Evolutionary conservation across 2,888 invertebrate species (phyloP).

Genomic region (Limnephilus rhombicus): DNA sequence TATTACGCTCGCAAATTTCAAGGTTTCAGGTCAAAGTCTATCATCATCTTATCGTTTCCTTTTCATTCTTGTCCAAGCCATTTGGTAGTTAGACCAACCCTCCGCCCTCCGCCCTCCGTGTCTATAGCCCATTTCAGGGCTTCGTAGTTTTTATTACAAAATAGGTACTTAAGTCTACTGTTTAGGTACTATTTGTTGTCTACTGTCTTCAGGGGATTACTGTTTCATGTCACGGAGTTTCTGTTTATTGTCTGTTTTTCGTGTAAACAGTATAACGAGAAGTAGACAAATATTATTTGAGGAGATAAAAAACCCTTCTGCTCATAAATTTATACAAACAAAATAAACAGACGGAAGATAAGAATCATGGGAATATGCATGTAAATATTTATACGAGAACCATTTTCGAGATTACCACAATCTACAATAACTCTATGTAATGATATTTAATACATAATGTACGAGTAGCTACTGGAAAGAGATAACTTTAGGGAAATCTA

Average conservation of each 20-base stretch:
- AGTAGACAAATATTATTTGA: background rate
- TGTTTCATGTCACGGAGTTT: background rate
- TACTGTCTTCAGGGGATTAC: background rate
- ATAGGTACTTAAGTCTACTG: background rate
- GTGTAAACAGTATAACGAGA: background rate
- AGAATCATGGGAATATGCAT: background rate
- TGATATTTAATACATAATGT: no score
- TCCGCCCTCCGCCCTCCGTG: background rate
- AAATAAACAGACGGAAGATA: background rate
- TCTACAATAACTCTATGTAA: background rate
- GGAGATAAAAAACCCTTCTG: background rate
- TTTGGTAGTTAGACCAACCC: background rate
- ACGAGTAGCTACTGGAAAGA: no score
- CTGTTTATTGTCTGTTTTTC: background rate
- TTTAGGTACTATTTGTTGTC: background rate
- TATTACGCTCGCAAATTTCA: background rate
- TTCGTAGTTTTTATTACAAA: background rate
- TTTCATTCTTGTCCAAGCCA: background rate
- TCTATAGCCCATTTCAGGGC: background rate
- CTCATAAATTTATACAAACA: background rate
- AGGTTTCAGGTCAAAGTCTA: background rate
- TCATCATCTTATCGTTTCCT: background rate
- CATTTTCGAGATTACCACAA: background rate
- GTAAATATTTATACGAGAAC: background rate
- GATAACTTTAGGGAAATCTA: background rate